Evolutionary conservation across 2,797 vertebrate species (phyloP).

Genomic region (Perodicticus potto): DNA sequence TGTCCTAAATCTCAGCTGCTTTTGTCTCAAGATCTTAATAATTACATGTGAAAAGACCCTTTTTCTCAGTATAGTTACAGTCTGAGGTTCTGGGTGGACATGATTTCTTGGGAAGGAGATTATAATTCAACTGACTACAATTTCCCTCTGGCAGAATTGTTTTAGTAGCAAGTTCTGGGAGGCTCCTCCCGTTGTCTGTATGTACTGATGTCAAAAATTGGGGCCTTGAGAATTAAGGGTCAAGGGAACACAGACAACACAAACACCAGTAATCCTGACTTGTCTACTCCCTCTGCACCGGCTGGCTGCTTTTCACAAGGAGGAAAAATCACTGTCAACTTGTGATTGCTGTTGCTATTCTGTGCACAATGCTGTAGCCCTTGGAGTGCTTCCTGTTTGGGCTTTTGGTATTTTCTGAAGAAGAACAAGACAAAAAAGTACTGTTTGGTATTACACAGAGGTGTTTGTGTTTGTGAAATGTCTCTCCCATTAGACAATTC

Average conservation of each 20-base stretch:
- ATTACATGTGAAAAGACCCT: not conserved
- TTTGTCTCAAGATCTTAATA: not conserved
- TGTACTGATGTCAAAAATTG: not conserved
- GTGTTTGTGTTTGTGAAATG: not conserved
- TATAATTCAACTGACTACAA: not conserved
- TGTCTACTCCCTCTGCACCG: rapidly evolving
- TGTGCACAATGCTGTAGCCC: too few species aligned
- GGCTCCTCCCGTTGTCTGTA: not conserved
- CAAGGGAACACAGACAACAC: not conserved
- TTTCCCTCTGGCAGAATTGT: not conserved
- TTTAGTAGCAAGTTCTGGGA: not conserved
- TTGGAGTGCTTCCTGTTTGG: not conserved
- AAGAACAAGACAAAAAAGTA: not conserved
- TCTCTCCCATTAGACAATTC: constrained; percentile 44
- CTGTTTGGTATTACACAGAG: not conserved
- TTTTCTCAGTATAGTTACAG: not conserved
- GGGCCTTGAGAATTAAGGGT: not conserved
- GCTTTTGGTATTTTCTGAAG: constrained; percentile 25
- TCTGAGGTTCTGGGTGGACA: not conserved
- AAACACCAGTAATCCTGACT: too few species aligned
- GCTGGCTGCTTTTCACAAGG: not conserved
- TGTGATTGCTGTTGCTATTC: not conserved
- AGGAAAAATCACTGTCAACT: not conserved
- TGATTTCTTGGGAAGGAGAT: too few species aligned
- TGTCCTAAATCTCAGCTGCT: not conserved